Conservation (phyloP, 2,113 vertebrate species). For the Corvus hawaiiensis region DNA sequence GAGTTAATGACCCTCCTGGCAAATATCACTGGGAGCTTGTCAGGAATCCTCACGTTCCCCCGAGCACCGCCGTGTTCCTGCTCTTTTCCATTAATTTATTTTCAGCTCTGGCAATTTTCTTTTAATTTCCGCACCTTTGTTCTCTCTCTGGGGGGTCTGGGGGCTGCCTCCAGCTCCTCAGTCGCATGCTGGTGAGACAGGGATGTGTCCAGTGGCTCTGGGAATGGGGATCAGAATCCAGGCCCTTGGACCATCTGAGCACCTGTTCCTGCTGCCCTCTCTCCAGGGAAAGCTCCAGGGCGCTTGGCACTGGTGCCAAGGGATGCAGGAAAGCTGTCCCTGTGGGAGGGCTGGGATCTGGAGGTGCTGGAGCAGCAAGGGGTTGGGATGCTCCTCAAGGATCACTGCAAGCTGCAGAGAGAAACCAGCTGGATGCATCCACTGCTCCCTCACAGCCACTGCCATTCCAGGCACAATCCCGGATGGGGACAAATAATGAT, state of each 20-base stretch:
- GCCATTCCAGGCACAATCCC: not conserved
- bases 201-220: not conserved
- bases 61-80: not conserved
- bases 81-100: not conserved
- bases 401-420: not conserved
- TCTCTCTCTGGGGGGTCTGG: not conserved
- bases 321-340: not conserved
- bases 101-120: conserved; percentile 21
- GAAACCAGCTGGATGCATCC: not conserved
- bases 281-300: not conserved
- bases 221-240: not conserved
- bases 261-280: not conserved
- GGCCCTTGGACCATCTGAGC: not conserved
- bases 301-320: accelerated
- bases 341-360: not conserved
- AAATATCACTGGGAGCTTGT: not conserved
- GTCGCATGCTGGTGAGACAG: accelerated
- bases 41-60: conserved; percentile 2
- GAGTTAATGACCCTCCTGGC: conserved; percentile 20
- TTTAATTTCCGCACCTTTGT: not conserved
- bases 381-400: not conserved
- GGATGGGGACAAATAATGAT: not conserved
- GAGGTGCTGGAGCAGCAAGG: not conserved
- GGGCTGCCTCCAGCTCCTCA: not conserved
- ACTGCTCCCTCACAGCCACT: not conserved